These are phyloP conservation scores for Pyrocephalus nanus DNA, from an alignment of 2,797 vertebrate genomes.

Conservation along the genomic window DNA sequence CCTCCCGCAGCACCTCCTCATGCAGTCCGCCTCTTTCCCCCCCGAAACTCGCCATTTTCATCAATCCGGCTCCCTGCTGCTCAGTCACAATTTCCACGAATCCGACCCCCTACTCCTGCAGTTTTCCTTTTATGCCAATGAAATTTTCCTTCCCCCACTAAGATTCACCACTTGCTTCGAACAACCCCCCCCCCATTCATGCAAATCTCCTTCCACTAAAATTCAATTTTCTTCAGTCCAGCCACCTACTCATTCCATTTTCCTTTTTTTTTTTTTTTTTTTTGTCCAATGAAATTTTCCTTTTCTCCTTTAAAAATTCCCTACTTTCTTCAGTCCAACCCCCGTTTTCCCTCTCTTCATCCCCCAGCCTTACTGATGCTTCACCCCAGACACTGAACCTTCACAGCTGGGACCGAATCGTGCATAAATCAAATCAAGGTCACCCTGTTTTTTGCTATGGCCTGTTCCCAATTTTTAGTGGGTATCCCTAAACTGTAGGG, in stretches of 20 bases:
- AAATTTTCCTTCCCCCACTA: neutral
- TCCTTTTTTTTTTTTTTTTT: too few species aligned
- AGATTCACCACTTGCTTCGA: neutral
- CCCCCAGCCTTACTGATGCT: neutral
- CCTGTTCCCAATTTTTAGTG: neutral
- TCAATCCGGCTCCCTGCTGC: neutral
- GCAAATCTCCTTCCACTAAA: too few species aligned
- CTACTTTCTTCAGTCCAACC: too few species aligned
- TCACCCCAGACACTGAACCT: neutral
- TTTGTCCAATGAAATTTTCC: neutral
- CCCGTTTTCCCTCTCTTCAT: accelerated
- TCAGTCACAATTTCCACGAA: neutral
- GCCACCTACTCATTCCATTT: neutral
- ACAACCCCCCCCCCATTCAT: neutral
- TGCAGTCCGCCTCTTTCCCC: too few species aligned
- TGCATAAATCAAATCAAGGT: neutral
- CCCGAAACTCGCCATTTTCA: neutral
- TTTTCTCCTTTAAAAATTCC: too few species aligned
- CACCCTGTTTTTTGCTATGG: neutral
- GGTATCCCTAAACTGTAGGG: neutral
- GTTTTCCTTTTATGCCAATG: neutral
- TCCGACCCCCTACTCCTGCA: neutral
- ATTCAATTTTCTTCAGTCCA: neutral
- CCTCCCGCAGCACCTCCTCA: too few species aligned
- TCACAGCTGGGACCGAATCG: neutral